A percentile compares a stretch with the other conserved stretches of the same genome.
Conservation (phyloP, 2,797 vertebrate species). For the Sebastes diploproa region DNA sequence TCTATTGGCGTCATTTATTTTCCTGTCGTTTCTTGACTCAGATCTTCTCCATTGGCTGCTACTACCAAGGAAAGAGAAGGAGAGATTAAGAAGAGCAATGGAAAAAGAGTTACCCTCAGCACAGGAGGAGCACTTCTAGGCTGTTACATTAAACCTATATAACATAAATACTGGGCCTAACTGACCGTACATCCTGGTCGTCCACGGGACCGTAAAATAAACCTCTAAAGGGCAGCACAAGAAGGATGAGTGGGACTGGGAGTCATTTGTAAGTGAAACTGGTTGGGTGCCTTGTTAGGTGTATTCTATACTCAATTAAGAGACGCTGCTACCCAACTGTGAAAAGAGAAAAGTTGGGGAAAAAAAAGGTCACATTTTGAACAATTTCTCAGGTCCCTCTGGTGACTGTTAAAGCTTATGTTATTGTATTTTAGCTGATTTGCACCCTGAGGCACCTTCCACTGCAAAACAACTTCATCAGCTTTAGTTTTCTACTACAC, state of each 20-base stretch:
- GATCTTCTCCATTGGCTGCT: neutral
- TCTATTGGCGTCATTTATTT: neutral
- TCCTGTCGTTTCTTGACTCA: neutral
- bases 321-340: conserved; percentile 17
- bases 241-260: conserved; percentile 20
- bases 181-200: neutral
- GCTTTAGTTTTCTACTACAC: neutral
- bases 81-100: neutral
- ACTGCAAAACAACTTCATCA: neutral
- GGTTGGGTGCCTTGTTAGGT: conserved; percentile 27
- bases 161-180: conserved; percentile 28
- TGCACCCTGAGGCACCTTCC: neutral
- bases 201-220: conserved; percentile 19
- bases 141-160: conserved; percentile 20
- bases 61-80: neutral
- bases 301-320: conserved; percentile 13
- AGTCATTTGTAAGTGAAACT: conserved; percentile 25
- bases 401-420: neutral
- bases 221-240: conserved; percentile 39
- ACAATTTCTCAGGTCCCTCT: conserved; percentile 6
- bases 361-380: conserved; percentile 16
- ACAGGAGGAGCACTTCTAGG: conserved; percentile 3
- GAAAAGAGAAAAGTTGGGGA: conserved; percentile 18
- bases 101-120: neutral
- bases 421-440: conserved; percentile 5